Evolutionary conservation across 2,888 invertebrate species (phyloP).

Genomic region (Drosophila peninsularis): DNA sequence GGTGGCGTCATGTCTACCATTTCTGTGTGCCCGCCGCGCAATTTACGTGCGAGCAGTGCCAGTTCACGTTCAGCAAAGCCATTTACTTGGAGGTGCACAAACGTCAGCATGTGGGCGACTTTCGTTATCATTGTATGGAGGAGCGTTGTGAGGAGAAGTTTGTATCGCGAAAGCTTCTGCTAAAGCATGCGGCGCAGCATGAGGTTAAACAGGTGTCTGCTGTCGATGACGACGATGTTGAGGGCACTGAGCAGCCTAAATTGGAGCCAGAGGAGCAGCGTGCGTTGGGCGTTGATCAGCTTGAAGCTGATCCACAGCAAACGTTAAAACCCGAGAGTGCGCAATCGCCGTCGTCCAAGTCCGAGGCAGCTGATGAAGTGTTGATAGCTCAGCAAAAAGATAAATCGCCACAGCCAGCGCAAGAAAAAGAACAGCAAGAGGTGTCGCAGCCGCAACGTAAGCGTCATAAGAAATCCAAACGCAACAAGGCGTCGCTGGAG

Average conservation of each 20-base stretch:
- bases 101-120: slow-evolving; percentile 90
- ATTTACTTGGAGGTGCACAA: slow-evolving; percentile 93
- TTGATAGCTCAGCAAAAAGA: neutral
- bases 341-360: neutral
- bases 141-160: slow-evolving; percentile 90
- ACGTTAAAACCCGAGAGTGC: neutral
- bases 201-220: slow-evolving; percentile 32
- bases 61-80: slow-evolving; percentile 90
- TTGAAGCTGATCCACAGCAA: slow-evolving; percentile 11
- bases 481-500: slow-evolving; percentile 84
- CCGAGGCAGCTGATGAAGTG: slow-evolving; percentile 10
- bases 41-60: slow-evolving; percentile 93
- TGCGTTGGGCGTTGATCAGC: slow-evolving; percentile 20
- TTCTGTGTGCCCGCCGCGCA: slow-evolving; percentile 93
- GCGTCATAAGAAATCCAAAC: slow-evolving; percentile 83
- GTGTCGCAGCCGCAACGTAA: slow-evolving; percentile 76
- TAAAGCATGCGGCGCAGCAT: slow-evolving; percentile 90
- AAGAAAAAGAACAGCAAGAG: slow-evolving; percentile 1
- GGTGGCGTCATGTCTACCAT: slow-evolving; percentile 96
- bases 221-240: neutral
- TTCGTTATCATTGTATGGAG: slow-evolving; percentile 90
- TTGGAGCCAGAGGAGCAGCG: slow-evolving; percentile 18
- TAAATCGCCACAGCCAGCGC: neutral
- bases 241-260: slow-evolving; percentile 15
- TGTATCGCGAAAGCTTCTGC: slow-evolving; percentile 91